Percentiles rank a stretch among this genome's conserved stretches.
Conservation (phyloP, 2,888 invertebrate genomes). For the Digitonthophagus gazella region DNA sequence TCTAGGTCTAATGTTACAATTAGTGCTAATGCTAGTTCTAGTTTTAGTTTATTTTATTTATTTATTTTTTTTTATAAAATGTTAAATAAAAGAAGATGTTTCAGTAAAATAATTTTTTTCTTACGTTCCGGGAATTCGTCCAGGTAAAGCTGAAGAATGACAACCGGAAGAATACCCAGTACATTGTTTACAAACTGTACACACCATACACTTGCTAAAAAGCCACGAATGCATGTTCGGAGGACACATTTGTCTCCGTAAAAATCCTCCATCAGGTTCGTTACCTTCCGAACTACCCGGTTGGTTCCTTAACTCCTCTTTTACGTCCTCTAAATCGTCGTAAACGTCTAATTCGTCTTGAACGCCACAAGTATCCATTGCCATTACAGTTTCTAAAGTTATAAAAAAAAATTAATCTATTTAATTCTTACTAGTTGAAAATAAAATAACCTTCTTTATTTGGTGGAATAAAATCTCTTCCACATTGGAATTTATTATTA, state of each 20-base stretch:
- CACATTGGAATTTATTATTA: conserved; percentile 98
- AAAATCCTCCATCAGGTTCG: conserved; percentile 31
- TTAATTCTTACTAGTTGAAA: no score
- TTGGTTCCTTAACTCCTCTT: conserved; percentile 57
- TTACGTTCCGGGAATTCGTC: conserved; percentile 84
- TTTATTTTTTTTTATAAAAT: no score
- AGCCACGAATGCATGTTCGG: conserved; percentile 76
- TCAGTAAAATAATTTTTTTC: conserved; percentile 45
- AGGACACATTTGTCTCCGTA: conserved; percentile 56
- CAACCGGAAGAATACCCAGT: conserved; percentile 90
- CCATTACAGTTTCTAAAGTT: conserved; percentile 42
- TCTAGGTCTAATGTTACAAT: no score
- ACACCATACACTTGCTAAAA: conserved; percentile 82
- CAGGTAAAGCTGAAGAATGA: conserved; percentile 67
- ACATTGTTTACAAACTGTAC: conserved; percentile 88
- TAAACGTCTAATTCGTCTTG: conserved; percentile 54
- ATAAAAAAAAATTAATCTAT: conserved; percentile 7
- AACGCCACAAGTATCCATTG: conserved; percentile 59
- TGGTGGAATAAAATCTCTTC: conserved; percentile 71
- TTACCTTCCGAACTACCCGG: conserved; percentile 44
- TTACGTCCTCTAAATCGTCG: conserved; percentile 56
- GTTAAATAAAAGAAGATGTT: no score
- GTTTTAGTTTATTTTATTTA: no score
- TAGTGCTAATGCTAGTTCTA: no score
- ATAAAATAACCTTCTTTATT: conserved; percentile 56